These are phyloP conservation scores for Anableps anableps DNA, from an alignment of 2,797 vertebrate genomes.

Conservation along the genomic window DNA sequence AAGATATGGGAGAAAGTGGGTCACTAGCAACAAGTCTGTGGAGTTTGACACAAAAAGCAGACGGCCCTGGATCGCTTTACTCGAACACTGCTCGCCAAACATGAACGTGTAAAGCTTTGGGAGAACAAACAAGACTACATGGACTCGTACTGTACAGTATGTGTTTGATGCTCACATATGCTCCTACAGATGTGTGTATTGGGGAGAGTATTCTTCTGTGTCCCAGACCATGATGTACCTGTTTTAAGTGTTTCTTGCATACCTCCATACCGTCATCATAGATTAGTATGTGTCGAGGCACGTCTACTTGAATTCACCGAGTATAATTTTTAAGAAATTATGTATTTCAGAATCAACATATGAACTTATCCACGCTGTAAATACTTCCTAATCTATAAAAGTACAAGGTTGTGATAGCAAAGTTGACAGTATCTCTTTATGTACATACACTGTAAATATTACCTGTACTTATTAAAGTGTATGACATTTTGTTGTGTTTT, in stretches of 20 bases:
- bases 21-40: constrained; percentile 10
- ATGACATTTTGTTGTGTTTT: constrained; percentile 80
- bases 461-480: constrained; percentile 81
- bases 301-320: constrained; percentile 68
- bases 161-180: constrained; percentile 63
- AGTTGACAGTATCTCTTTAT: constrained; percentile 70
- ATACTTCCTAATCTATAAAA: constrained; percentile 69
- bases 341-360: constrained; percentile 56
- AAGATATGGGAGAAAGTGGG: neutral
- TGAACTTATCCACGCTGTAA: constrained; percentile 71
- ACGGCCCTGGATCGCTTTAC: constrained; percentile 18
- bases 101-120: constrained; percentile 65
- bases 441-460: constrained; percentile 84
- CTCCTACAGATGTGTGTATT: constrained; percentile 45
- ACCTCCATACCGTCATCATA: constrained; percentile 66
- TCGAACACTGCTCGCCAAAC: constrained; percentile 72
- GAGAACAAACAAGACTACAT: constrained; percentile 42
- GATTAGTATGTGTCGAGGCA: constrained; percentile 70
- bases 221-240: constrained; percentile 64
- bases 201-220: constrained; percentile 50
- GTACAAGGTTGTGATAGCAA: constrained; percentile 69
- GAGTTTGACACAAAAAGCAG: constrained; percentile 10
- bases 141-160: constrained; percentile 66
- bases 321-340: constrained; percentile 47
- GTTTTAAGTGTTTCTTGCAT: constrained; percentile 62